Evolutionary conservation across 2,113 vertebrate species (phyloP), one percentile per base, ranked within the genome.

Genomic region (Madoqua kirkii): DNA sequence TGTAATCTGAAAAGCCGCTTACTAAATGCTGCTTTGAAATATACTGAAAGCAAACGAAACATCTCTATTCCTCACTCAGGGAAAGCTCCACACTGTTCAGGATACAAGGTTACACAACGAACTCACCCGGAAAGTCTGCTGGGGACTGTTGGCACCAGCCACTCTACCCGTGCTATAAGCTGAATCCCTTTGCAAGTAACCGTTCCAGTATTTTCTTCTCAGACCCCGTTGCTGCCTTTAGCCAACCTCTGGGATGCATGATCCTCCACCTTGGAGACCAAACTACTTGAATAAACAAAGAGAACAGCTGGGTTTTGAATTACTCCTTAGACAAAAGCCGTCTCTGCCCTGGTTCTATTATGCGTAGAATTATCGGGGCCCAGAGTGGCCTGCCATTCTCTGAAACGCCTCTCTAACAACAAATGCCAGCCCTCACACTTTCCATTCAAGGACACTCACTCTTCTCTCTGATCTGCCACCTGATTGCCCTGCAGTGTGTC

Each of bases 251-350:
- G 57, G 71, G 78, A 76, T 87, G 52, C 31, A 13, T 25, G 33
- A 88, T 29, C 82, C 45, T 78, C 81, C 33, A 76, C 48, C 82
- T 60, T 91, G 85, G 95, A 98, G 92, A 76, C 74, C 90, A 84
- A 33, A 79, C 54, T 93, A n/a, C 95, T 91, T 87, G 90, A 79
- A 87, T 95, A 97, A 96, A 97, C 29, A 95, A 96, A 97, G 52
- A 62, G 3, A 94, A 93, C 93, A 96, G 89, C 92, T 97, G 87
- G 11, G 84, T 96, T 85, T 93, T 92, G 81, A 97, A 96, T 91
- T n/a, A 89, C 36, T 92, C 85, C 36, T 76, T 62, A 98, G 89
- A 86, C 79, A 97, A 98, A 98, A 52, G 88, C 91, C 48, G 15
- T 79, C 62, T 92, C 95, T 96, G 7, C 50, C n/a, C 0, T 0